Base-by-base conservation (phyloP, 1,140 invertebrate species). In the Philaenus spumarius region DNA sequence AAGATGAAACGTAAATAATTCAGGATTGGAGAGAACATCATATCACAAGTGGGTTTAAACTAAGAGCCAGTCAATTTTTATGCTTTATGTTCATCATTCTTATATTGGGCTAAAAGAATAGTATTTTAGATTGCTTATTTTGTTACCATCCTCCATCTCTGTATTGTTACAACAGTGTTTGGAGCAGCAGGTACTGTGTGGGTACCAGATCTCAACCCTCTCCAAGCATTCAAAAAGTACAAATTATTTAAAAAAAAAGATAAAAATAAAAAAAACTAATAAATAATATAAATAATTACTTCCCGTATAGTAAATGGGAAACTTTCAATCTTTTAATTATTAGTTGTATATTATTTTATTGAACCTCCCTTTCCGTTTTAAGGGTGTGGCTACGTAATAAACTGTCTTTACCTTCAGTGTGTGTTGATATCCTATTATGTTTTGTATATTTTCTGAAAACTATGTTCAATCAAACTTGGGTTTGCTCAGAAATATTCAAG, bases 181-280 rank as follows among this genome's bases (percentile, higher is more conserved):
- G 23, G 23, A 19, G 43, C 17, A 17, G 23, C 17, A 6, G 43
- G 43, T 46, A 46, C 43, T 46, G 3, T 46, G 43, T 46, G 43
- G 43, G 43, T 46, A 46, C 43, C 43, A 46, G 43, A 46, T 46
- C 43, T 46, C 43, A 46, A 46, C 23, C 7, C 17, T 46, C 23
- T 46, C 23, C 17, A 46, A 19, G 43, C 43, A 46, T 46, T 46
- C 26, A 46, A 46, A 42, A 22, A 46, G 43, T 46, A 46, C 43
- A 46, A 46, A 46, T 46, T 22, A 23, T 46, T 46, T 46, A 23
- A 20, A 20, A 46, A 46, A 42, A 9, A n/a, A 20, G 5, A 42
- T n/a, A 20, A 12, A 12, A 17, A 23, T 23, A 23, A 46, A 23
- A 23, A 17, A 22, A 17, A 22, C 20, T 46, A 23, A 17, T 23